phyloP scores from a whole-genome alignment of 1,140 invertebrate genomes.

The Coboldia fuscipes region DNA sequence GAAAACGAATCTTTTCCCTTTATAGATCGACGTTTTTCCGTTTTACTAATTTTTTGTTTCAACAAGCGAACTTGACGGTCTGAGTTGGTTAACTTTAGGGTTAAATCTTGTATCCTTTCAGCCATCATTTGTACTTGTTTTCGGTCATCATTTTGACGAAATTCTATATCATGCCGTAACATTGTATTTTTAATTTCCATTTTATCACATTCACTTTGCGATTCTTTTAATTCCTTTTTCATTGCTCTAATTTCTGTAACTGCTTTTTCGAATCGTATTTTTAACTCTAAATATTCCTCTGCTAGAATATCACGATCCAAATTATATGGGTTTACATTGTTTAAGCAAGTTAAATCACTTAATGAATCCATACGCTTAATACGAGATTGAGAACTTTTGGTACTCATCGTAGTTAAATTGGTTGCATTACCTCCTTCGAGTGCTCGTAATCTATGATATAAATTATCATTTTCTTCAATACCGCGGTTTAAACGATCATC shows the following conservation, averaged over 20 bases:
- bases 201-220: slow-evolving; percentile 55
- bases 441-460: slow-evolving; percentile 45
- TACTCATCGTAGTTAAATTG: slow-evolving; percentile 22
- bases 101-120: slow-evolving; percentile 63
- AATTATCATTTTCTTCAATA: slow-evolving; percentile 54
- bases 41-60: slow-evolving; percentile 58
- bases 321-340: slow-evolving; percentile 48
- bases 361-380: slow-evolving; percentile 53
- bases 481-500: slow-evolving; percentile 33
- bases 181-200: slow-evolving; percentile 53
- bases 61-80: slow-evolving; percentile 60
- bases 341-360: slow-evolving; percentile 58
- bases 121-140: slow-evolving; percentile 60
- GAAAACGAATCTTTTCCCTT: slow-evolving; percentile 61
- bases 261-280: slow-evolving; percentile 56
- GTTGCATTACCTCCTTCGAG: slow-evolving; percentile 32
- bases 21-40: slow-evolving; percentile 56
- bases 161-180: slow-evolving; percentile 45
- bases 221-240: slow-evolving; percentile 59
- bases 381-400: too few species aligned
- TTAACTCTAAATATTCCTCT: slow-evolving; percentile 56
- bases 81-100: slow-evolving; percentile 53
- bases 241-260: slow-evolving; percentile 60
- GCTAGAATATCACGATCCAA: slow-evolving; percentile 55
- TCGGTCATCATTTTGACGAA: slow-evolving; percentile 42